phyloP scores from a whole-genome alignment of 2,113 vertebrate species.

The Oxyruncus cristatus region DNA sequence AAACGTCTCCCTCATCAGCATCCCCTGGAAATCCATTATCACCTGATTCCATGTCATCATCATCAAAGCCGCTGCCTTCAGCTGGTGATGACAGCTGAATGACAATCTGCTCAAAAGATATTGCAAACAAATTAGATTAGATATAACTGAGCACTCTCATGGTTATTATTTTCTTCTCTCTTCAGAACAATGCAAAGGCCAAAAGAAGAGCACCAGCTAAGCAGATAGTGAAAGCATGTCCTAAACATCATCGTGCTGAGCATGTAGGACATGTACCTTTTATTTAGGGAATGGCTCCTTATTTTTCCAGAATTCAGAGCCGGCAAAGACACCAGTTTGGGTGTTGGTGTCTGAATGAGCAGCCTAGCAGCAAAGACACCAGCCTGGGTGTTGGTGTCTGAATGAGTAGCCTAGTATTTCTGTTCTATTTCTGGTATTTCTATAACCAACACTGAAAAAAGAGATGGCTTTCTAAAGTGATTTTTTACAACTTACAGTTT shows the following conservation, averaged over 20 bases:
- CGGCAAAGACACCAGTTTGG: background rate
- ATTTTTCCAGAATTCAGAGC: background rate
- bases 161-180: background rate
- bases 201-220: background rate
- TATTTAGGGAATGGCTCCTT: background rate
- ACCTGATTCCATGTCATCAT: constrained; percentile 83
- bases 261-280: background rate
- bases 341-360: background rate
- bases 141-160: background rate
- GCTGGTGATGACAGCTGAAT: constrained; percentile 78
- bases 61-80: constrained; percentile 84
- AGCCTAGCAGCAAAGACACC: too few relatives aligned
- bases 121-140: background rate
- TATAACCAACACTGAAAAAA: background rate
- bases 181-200: background rate
- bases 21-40: constrained; percentile 81
- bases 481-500: background rate
- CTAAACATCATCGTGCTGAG: background rate
- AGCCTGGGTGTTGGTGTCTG: background rate
- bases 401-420: background rate
- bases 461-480: background rate
- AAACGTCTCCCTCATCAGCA: constrained; percentile 66
- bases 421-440: constrained; percentile 17
- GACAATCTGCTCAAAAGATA: constrained; percentile 79
- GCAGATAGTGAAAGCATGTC: background rate